A percentile compares a stretch with the other conserved stretches of the same genome.
Evolutionary conservation across 2,113 vertebrate species (phyloP).

Genomic region (Amphiprion ocellaris): DNA sequence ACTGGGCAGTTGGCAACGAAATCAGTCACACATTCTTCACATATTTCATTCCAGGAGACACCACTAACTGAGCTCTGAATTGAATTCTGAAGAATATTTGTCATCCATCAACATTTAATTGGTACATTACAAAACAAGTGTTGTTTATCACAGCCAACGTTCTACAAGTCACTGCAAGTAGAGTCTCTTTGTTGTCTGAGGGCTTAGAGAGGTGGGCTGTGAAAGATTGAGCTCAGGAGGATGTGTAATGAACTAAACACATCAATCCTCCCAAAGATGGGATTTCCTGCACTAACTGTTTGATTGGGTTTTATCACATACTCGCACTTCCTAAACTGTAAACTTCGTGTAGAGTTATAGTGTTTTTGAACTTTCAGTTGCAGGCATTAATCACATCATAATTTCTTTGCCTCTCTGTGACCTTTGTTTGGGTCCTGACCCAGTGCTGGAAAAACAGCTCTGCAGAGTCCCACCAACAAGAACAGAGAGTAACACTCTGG

Average conservation of each 20-base stretch:
- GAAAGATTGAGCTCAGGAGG: conserved; percentile 8
- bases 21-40: neutral
- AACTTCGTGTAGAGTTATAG: neutral
- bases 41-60: neutral
- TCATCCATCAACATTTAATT: neutral
- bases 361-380: neutral
- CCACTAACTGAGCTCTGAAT: conserved; percentile 1
- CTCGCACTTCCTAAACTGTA: neutral
- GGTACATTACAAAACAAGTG: neutral
- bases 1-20: conserved; percentile 6
- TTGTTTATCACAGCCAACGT: neutral
- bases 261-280: neutral
- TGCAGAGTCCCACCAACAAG: conserved; percentile 8
- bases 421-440: conserved; percentile 32
- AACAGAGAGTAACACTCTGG: conserved; percentile 21
- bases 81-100: neutral
- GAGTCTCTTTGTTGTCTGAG: neutral
- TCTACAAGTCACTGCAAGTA: neutral
- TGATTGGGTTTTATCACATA: neutral
- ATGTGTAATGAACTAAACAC: neutral
- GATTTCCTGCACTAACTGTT: conserved; percentile 8
- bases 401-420: conserved; percentile 14
- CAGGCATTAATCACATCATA: conserved; percentile 7
- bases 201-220: neutral
- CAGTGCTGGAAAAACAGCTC: conserved; percentile 16